Conservation (phyloP, 2,113 vertebrate species). For the Pardalotus punctatus region DNA sequence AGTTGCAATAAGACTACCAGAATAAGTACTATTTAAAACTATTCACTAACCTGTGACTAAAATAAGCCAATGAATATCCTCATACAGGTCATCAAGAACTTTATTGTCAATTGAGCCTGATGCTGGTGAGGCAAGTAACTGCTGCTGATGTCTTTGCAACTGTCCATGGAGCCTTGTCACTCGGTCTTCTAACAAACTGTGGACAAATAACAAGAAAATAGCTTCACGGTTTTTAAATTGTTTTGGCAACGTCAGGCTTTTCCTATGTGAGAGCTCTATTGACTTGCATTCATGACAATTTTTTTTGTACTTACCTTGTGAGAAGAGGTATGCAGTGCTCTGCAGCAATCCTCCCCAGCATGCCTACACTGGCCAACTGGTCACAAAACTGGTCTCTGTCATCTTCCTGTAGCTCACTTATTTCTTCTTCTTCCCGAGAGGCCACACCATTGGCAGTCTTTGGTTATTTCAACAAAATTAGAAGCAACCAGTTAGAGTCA, state of each 20-base stretch:
- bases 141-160: constrained; percentile 93
- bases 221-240: not conserved
- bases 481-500: not conserved
- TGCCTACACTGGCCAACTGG: constrained; percentile 94
- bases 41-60: constrained; percentile 91
- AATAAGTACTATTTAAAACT: not conserved
- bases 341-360: constrained; percentile 94
- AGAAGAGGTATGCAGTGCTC: constrained; percentile 98
- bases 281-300: not conserved
- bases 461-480: constrained; percentile 27
- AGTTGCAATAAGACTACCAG: not conserved
- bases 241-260: not conserved
- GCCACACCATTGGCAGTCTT: constrained; percentile 95
- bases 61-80: constrained; percentile 99
- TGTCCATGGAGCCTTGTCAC: constrained; percentile 94
- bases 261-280: not conserved
- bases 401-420: constrained; percentile 96
- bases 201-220: not conserved
- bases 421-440: constrained; percentile 96
- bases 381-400: constrained; percentile 97
- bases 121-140: constrained; percentile 87
- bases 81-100: constrained; percentile 94
- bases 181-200: constrained; percentile 93
- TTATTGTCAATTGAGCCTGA: constrained; percentile 84
- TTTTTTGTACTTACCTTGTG: constrained; percentile 77